Conservation (phyloP, 2,888 invertebrate species). For the Drosophila demipolita region DNA sequence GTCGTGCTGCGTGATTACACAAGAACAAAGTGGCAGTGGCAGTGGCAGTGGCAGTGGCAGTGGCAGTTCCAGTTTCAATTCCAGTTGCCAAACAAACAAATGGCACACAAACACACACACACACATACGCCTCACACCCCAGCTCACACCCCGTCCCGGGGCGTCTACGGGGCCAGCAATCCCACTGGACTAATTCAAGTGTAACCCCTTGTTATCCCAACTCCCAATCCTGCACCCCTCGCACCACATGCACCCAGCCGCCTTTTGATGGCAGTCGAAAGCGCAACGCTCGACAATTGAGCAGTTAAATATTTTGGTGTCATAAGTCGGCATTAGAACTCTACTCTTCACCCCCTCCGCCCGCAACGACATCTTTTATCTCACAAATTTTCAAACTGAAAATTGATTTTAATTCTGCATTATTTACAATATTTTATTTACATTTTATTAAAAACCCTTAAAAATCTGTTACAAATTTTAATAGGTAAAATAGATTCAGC, state of each 20-base stretch:
- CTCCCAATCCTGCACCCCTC: conserved; percentile 14
- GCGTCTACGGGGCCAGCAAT: conserved; percentile 55
- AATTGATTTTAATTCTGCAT: conserved; percentile 48
- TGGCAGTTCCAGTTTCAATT: conserved; percentile 18
- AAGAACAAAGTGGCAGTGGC: conserved; percentile 50
- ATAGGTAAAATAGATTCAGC: not conserved
- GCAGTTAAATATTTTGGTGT: conserved; percentile 84
- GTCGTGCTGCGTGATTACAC: conserved; percentile 75
- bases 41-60: not conserved
- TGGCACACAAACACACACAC: conserved; percentile 33
- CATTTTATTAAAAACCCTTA: not conserved
- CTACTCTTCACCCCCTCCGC: not conserved
- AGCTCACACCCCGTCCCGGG: conserved; percentile 8
- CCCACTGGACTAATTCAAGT: conserved; percentile 84
- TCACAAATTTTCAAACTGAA: not conserved
- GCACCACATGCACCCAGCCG: not conserved
- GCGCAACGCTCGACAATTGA: conserved; percentile 78
- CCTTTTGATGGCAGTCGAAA: conserved; percentile 28
- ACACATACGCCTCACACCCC: not conserved
- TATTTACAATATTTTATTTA: not conserved
- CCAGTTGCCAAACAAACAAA: conserved; percentile 60
- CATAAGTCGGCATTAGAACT: conserved; percentile 82
- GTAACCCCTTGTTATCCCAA: conserved; percentile 72
- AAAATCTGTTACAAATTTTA: not conserved
- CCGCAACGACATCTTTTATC: too few species aligned